A percentile compares a stretch with the other conserved stretches of the same genome.
These are phyloP conservation scores for Drosophila rellima DNA, from an alignment of 2,888 invertebrate species.

Conservation along the genomic window DNA sequence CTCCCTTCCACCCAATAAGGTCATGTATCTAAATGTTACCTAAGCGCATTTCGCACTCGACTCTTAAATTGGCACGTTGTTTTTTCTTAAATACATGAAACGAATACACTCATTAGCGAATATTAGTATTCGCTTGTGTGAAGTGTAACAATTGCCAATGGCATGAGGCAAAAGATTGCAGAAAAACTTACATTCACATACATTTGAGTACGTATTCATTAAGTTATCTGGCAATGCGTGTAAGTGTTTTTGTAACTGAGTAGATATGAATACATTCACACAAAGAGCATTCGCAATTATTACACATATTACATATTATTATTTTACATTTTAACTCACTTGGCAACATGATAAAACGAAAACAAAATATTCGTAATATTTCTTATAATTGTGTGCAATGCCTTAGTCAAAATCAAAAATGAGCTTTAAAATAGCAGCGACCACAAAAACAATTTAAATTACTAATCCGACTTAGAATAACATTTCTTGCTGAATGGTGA, in stretches of 20 bases:
- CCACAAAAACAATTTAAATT: neutral
- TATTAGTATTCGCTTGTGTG: constrained; percentile 48
- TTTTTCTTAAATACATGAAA: constrained; percentile 6
- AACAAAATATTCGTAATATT: neutral
- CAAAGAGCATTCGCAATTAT: neutral
- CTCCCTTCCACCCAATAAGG: neutral
- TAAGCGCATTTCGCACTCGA: constrained; percentile 48
- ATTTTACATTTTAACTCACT: neutral
- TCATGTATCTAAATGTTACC: constrained; percentile 39
- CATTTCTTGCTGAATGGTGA: neutral
- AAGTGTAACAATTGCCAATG: constrained; percentile 17
- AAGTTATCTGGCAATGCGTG: constrained; percentile 1
- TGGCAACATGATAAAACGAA: neutral
- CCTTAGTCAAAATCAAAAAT: neutral
- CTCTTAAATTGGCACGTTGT: constrained; percentile 45
- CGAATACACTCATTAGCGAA: constrained; percentile 48
- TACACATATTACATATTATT: neutral
- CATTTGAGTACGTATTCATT: neutral
- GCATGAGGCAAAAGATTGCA: constrained; percentile 15
- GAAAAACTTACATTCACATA: neutral
- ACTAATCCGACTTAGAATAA: neutral
- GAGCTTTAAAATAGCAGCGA: neutral
- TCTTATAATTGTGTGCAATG: neutral
- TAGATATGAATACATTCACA: neutral
- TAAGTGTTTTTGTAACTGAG: neutral